Evolutionary conservation across 2,113 vertebrate genomes (phyloP).

Genomic region (Notechis scutatus): DNA sequence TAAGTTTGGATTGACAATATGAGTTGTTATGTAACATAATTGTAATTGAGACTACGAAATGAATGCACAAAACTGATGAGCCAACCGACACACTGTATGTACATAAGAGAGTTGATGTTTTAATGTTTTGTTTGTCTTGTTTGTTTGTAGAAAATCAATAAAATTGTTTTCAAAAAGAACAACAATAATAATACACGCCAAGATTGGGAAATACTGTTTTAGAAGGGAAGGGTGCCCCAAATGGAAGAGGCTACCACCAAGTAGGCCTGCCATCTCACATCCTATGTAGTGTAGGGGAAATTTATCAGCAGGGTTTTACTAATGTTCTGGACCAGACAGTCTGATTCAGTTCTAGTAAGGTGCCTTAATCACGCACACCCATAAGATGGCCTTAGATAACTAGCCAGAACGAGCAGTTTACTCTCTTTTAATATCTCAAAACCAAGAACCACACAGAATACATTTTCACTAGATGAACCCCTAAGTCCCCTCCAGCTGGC

Average conservation of each 20-base stretch:
- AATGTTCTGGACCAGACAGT: background rate
- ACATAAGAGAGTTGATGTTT: too few relatives aligned
- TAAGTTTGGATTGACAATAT: too few relatives aligned
- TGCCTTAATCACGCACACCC: background rate
- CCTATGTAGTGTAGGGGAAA: background rate
- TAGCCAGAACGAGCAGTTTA: background rate
- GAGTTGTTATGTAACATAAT: too few relatives aligned
- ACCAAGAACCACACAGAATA: background rate
- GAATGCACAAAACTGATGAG: too few relatives aligned
- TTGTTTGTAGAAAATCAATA: too few relatives aligned
- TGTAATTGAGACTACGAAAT: too few relatives aligned
- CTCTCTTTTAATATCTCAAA: background rate
- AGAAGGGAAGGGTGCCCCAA: background rate
- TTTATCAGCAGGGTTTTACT: background rate
- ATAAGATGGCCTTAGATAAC: background rate
- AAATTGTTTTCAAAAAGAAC: too few relatives aligned
- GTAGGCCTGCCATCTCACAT: background rate
- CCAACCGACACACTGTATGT: too few relatives aligned
- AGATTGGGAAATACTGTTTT: background rate
- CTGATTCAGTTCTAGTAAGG: background rate
- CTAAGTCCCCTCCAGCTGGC: background rate
- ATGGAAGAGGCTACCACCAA: background rate
- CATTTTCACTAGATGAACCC: background rate
- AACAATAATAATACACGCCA: background rate
- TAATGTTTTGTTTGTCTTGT: too few relatives aligned